Conservation (phyloP, 2,113 vertebrate species). For the Scopus umbretta region DNA sequence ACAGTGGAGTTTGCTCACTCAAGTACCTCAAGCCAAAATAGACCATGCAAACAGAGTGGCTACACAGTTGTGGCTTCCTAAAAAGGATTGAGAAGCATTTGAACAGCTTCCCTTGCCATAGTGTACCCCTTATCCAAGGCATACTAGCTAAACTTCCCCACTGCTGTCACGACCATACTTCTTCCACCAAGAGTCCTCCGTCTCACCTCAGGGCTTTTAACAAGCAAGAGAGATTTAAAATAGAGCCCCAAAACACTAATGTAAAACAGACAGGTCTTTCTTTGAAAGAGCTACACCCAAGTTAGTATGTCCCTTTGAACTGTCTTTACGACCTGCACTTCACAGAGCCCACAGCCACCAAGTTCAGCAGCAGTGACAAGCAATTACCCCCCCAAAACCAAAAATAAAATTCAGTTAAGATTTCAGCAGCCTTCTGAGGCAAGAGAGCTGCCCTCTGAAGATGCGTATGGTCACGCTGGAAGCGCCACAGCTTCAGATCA, state of each 20-base stretch:
- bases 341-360: neutral
- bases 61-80: neutral
- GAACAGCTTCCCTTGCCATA: neutral
- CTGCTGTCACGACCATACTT: neutral
- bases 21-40: fast-evolving
- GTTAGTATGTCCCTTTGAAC: neutral
- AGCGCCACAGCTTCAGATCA: neutral
- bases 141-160: neutral
- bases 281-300: neutral
- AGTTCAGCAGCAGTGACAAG: neutral
- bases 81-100: neutral
- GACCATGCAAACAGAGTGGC: neutral
- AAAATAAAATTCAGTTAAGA: neutral
- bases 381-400: too few relatives aligned
- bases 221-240: neutral
- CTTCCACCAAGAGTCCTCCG: neutral
- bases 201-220: neutral
- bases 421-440: neutral
- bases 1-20: neutral
- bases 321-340: neutral
- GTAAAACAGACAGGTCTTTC: neutral
- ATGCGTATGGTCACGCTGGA: neutral
- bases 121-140: neutral
- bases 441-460: neutral
- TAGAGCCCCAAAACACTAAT: neutral